Percentiles rank a stretch among this genome's conserved stretches.
phyloP scores from a whole-genome alignment of 2,888 invertebrate genomes.

The Argyra leucocephala region DNA sequence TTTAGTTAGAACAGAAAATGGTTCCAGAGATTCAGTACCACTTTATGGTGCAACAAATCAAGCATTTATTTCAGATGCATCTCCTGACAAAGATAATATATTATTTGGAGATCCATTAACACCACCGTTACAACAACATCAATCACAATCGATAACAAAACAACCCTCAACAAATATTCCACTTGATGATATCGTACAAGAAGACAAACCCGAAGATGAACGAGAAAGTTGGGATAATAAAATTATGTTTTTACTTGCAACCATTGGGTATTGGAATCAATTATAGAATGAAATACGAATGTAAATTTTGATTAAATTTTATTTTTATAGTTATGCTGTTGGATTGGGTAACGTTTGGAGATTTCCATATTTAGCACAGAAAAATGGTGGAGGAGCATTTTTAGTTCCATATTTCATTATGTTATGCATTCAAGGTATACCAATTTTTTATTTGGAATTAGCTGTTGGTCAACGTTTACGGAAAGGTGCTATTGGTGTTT shows the following conservation, averaged over 20 bases:
- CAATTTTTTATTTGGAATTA: conserved; percentile 90
- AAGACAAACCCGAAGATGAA: conserved; percentile 64
- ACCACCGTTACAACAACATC: conserved; percentile 30
- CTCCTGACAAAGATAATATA: conserved; percentile 35
- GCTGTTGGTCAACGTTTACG: conserved; percentile 88
- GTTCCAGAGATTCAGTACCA: conserved; percentile 50
- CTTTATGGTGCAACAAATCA: conserved; percentile 82
- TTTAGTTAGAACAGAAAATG: conserved; percentile 60
- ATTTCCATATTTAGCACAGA: conserved; percentile 89
- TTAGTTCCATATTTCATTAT: conserved; percentile 93
- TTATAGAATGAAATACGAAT: not conserved
- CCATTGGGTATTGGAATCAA: conserved; percentile 54
- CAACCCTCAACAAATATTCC: conserved; percentile 50
- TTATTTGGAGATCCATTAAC: conserved; percentile 43
- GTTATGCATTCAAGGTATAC: conserved; percentile 88
- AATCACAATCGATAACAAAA: conserved; percentile 32
- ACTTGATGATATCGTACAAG: conserved; percentile 51
- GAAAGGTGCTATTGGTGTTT: conserved; percentile 89
- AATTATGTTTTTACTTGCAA: conserved; percentile 81
- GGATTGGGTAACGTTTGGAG: conserved; percentile 93
- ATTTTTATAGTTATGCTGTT: conserved; percentile 61
- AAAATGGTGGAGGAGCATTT: conserved; percentile 94
- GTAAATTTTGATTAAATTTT: conserved; percentile 11
- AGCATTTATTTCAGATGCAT: conserved; percentile 52
- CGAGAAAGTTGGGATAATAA: conserved; percentile 90